phyloP scores from a whole-genome alignment of 1,140 invertebrate genomes.

The Scaptomyza pallida region DNA sequence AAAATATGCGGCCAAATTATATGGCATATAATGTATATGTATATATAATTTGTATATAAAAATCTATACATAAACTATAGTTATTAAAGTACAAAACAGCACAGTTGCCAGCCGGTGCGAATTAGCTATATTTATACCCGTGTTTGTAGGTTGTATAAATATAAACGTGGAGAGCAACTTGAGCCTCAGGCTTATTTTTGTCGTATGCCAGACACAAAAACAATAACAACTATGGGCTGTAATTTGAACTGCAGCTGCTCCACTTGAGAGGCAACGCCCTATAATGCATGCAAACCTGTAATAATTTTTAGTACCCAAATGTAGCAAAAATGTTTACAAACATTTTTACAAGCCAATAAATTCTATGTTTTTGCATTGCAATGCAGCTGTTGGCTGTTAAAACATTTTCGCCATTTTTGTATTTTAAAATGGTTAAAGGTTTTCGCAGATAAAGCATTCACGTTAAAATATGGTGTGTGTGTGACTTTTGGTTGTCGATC shows the following conservation, averaged over 20 bases:
- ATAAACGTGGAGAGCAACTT: constrained; percentile 7
- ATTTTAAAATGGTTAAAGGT: constrained; percentile 15
- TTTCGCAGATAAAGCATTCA: neutral
- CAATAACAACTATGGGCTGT: constrained; percentile 18
- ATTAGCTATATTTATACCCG: constrained; percentile 40
- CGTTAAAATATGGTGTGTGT: neutral
- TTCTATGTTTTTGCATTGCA: constrained; percentile 60
- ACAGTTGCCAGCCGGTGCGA: constrained; percentile 44
- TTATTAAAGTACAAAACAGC: constrained; percentile 1
- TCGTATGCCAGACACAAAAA: constrained; percentile 16
- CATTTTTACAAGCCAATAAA: constrained; percentile 74
- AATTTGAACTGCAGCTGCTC: constrained; percentile 48
- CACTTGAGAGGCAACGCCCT: constrained; percentile 27
- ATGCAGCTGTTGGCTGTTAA: constrained; percentile 44
- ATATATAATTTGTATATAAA: too few relatives aligned
- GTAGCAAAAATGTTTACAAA: constrained; percentile 51
- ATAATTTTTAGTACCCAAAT: constrained; percentile 67
- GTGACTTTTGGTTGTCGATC: constrained; percentile 13
- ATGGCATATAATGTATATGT: constrained; percentile 19
- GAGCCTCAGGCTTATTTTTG: constrained; percentile 18
- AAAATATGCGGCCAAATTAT: constrained; percentile 49
- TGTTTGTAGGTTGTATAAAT: neutral
- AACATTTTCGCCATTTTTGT: constrained; percentile 48
- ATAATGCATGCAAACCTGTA: constrained; percentile 79
- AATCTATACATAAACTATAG: too few relatives aligned